Conservation (phyloP, 2,113 vertebrate species). For the Sinosuthora webbiana region DNA sequence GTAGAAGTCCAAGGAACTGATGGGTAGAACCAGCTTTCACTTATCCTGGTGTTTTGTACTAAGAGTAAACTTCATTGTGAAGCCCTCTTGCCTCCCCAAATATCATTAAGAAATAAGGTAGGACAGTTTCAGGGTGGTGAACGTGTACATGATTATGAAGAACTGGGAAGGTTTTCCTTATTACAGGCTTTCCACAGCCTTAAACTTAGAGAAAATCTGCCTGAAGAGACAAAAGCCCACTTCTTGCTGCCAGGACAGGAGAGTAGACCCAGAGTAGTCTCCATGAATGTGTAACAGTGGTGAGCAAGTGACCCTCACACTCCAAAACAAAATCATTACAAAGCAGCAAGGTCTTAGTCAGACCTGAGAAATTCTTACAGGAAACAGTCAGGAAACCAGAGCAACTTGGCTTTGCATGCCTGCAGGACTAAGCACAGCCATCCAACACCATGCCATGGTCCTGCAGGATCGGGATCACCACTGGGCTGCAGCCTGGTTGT, state of each 20-base stretch:
- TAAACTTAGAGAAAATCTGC: not conserved
- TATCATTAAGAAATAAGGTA: not conserved
- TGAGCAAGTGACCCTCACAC: not conserved
- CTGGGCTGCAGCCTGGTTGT: not conserved
- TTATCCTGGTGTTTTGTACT: not conserved
- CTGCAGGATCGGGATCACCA: not conserved
- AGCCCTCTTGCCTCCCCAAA: not conserved
- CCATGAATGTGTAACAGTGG: not conserved
- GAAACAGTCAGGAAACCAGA: not conserved
- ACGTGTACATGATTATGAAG: rapidly evolving
- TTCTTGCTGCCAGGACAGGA: not conserved
- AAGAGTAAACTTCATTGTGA: not conserved
- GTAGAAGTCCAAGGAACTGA: not conserved
- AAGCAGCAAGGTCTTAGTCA: not conserved
- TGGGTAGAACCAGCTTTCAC: not conserved
- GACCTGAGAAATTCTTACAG: not conserved
- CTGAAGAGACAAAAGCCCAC: not conserved
- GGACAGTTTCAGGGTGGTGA: not conserved
- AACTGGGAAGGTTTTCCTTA: not conserved
- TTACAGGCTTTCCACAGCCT: not conserved
- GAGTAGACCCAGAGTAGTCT: not conserved
- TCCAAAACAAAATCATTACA: not conserved
- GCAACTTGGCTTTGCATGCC: not conserved
- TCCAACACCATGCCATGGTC: not conserved
- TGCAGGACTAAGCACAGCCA: not conserved